A percentile compares a stretch with the other conserved stretches of the same genome.
phyloP scores from a whole-genome alignment of 2,888 invertebrate genomes.

The Aspidiotus rigidus region DNA sequence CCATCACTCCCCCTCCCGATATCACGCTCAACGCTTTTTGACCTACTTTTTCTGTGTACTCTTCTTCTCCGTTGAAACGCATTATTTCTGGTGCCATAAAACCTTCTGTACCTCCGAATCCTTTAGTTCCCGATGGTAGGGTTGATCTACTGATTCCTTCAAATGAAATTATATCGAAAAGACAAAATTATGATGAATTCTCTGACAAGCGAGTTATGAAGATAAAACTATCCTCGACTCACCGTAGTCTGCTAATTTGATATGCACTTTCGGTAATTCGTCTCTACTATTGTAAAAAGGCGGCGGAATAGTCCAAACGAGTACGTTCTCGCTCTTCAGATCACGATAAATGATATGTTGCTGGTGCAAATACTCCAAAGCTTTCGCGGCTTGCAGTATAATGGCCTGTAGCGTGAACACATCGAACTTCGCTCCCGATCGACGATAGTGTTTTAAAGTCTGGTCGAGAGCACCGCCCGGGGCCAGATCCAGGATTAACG shows the following conservation, averaged over 20 bases:
- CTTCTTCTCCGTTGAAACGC: conserved; percentile 95
- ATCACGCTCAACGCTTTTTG: too few species aligned
- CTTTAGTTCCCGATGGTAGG: conserved; percentile 84
- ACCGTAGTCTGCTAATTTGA: conserved; percentile 95
- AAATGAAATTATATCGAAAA: conserved; percentile 2
- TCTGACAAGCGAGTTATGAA: too few species aligned
- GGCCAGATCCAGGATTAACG: conserved; percentile 79
- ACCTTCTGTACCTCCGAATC: conserved; percentile 97
- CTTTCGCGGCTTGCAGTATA: conserved; percentile 74
- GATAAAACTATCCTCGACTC: conserved; percentile 33
- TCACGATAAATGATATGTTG: conserved; percentile 87
- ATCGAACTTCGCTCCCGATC: conserved; percentile 72
- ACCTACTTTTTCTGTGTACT: conserved; percentile 87
- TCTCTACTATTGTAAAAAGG: conserved; percentile 51
- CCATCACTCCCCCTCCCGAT: too few species aligned
- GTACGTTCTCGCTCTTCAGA: conserved; percentile 90
- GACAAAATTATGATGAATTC: neutral
- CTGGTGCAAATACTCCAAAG: conserved; percentile 89
- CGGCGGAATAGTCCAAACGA: conserved; percentile 92
- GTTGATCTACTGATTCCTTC: conserved; percentile 75
- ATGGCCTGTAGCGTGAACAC: conserved; percentile 73
- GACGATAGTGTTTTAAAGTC: conserved; percentile 71
- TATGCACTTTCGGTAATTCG: conserved; percentile 55
- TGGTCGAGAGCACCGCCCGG: conserved; percentile 84
- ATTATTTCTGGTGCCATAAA: conserved; percentile 99